Base-by-base conservation (phyloP, 2,888 invertebrate genomes). In the Fabriciana adippe region DNA sequence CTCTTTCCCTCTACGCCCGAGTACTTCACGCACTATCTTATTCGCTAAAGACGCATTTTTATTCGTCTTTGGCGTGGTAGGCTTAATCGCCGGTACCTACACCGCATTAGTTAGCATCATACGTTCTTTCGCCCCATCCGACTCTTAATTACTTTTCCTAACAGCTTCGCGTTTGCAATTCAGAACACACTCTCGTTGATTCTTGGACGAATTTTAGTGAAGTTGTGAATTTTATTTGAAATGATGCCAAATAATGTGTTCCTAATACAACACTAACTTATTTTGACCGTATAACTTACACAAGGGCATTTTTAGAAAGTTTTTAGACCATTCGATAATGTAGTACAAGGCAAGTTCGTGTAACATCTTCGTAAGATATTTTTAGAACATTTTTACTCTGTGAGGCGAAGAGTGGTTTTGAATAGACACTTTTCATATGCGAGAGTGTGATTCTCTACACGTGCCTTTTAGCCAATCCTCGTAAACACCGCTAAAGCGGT, bases 21-120 rank as follows among this genome's bases (percentile, higher is more conserved):
- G 94, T 0, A 87, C 87, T 5, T 68, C 71, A 4, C 72, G 71
- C 69, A 60, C 73, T 48, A 21, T 79, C 18, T 75, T 78, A 1
- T 79, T 82, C 50, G 45, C 61, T 82, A 95, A 95, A 78, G 94
- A 95, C 75, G 81, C 83, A 6, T 72, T 93, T 0, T 86, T 96
- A 35, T 89, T 95, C 14, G 26, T 94, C 0, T 92, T 96, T 69
- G 95, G 95, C 4, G 67, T 94, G 4, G 81, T 94, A 8, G 96
- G 95, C 0, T 90, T 96, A 6, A 76, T 95, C 6, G 93, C 94
- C 3, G 96, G 96, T 56, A 95, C 95, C 0, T 94, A 94, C 76
- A 94, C 95, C 0, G 95, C 95, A 70, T 77, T 96, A 6, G 78
- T 86, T 0, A 93, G 93, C 73, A 95, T 96, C 73, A 88, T 95